Conservation (phyloP, 2,113 vertebrate genomes). For the Lanius ludovicianus region DNA sequence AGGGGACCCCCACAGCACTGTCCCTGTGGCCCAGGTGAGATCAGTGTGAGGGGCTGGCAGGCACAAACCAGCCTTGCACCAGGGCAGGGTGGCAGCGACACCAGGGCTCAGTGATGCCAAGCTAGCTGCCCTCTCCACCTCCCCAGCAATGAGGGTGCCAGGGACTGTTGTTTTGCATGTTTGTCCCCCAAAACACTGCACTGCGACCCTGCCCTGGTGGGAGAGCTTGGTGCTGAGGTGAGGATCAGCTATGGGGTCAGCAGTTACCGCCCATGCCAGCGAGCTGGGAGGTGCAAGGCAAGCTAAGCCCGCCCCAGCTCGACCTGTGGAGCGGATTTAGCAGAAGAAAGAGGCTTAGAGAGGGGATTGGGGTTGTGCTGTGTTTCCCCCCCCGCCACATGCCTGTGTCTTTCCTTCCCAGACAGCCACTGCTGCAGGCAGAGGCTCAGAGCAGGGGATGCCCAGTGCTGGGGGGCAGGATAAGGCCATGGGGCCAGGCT, state of each 20-base stretch:
- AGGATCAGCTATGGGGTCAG: not conserved
- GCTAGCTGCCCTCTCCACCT: not conserved
- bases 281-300: not conserved
- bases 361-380: not conserved
- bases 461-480: not conserved
- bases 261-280: rapidly evolving
- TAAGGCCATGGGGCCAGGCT: not conserved
- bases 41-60: rapidly evolving
- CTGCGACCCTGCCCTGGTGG: not conserved
- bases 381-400: too few species aligned
- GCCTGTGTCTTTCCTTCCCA: not conserved
- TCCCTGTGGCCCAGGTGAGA: not conserved
- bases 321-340: not conserved
- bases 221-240: not conserved
- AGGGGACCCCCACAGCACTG: not conserved
- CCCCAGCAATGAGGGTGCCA: too few species aligned
- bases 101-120: not conserved
- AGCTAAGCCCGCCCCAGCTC: not conserved
- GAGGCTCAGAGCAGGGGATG: not conserved
- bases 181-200: not conserved
- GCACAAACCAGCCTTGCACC: not conserved
- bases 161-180: not conserved
- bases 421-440: not conserved
- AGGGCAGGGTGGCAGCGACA: not conserved
- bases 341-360: slow-evolving; percentile 41